These are phyloP conservation scores for Seira ritae DNA, from an alignment of 2,888 invertebrate species.

Conservation along the genomic window DNA sequence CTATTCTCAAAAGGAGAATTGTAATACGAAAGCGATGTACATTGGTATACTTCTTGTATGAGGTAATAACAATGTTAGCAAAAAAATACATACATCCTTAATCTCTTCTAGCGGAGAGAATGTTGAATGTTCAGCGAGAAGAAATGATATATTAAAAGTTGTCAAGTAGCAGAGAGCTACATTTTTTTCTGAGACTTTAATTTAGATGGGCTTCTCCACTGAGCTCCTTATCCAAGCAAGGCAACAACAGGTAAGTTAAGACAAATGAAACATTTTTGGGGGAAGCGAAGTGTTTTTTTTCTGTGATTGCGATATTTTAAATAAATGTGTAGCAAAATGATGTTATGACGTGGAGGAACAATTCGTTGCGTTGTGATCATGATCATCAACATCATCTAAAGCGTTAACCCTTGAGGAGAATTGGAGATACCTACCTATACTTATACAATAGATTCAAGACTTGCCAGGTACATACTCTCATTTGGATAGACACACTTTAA, in stretches of 20 bases:
- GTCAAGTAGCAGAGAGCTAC: constrained; percentile 25
- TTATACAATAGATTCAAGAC: background rate
- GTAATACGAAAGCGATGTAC: too few species aligned
- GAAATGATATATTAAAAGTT: constrained; percentile 27
- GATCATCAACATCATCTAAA: background rate
- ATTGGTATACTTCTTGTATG: background rate
- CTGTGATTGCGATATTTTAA: constrained; percentile 5
- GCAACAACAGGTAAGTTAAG: too few species aligned
- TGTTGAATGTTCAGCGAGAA: background rate
- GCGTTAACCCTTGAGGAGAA: background rate
- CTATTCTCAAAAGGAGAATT: constrained; percentile 25
- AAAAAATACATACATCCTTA: background rate
- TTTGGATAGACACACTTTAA: constrained; percentile 15
- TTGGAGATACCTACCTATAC: background rate
- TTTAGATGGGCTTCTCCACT: background rate
- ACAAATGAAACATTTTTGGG: background rate
- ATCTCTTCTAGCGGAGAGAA: too few species aligned
- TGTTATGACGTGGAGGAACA: background rate
- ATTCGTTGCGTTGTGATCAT: too few species aligned
- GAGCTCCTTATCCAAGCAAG: too few species aligned
- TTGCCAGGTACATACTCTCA: background rate
- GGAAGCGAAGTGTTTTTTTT: background rate
- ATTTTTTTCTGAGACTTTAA: background rate
- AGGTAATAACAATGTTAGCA: background rate
- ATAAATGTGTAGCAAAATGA: background rate